Percentiles rank a stretch among this genome's conserved stretches.
Conservation (phyloP, 2,797 vertebrate genomes). For the Brachyrhaphis roseni region DNA sequence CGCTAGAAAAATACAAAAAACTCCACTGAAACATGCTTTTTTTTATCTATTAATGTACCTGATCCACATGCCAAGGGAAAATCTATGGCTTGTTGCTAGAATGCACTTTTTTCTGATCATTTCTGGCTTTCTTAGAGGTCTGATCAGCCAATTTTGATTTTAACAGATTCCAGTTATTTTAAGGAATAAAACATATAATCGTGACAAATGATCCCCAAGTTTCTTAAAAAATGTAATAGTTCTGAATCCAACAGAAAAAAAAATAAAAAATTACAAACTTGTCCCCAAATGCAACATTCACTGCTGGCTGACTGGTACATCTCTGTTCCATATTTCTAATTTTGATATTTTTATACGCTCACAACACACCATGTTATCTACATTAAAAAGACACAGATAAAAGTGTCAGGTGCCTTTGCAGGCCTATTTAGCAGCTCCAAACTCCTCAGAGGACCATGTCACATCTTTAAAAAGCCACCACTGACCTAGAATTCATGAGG, state of each 20-base stretch:
- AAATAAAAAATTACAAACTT: not conserved
- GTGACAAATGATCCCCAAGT: not conserved
- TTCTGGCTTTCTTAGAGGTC: not conserved
- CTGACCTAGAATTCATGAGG: constrained; percentile 65
- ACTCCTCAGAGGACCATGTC: constrained; percentile 50
- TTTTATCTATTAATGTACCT: not conserved
- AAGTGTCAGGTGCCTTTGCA: constrained; percentile 28
- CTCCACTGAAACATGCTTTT: not conserved
- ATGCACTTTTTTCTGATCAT: not conserved
- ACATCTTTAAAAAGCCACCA: constrained; percentile 70
- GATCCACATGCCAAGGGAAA: not conserved
- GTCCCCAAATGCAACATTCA: not conserved
- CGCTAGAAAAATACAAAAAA: not conserved
- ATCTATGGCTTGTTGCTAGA: not conserved
- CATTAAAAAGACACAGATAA: constrained; percentile 24
- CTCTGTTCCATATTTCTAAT: not conserved
- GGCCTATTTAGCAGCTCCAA: constrained; percentile 47
- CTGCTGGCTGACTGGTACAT: not conserved
- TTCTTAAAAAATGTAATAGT: not conserved
- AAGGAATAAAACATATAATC: not conserved
- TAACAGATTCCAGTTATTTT: not conserved
- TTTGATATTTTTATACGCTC: constrained; percentile 6
- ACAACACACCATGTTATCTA: constrained; percentile 10
- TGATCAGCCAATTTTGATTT: not conserved
- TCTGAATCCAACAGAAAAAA: not conserved